Percentiles rank a stretch among this genome's conserved stretches.
Conservation (phyloP, 1,140 invertebrate genomes). For the Leptinotarsa undecemlineata region DNA sequence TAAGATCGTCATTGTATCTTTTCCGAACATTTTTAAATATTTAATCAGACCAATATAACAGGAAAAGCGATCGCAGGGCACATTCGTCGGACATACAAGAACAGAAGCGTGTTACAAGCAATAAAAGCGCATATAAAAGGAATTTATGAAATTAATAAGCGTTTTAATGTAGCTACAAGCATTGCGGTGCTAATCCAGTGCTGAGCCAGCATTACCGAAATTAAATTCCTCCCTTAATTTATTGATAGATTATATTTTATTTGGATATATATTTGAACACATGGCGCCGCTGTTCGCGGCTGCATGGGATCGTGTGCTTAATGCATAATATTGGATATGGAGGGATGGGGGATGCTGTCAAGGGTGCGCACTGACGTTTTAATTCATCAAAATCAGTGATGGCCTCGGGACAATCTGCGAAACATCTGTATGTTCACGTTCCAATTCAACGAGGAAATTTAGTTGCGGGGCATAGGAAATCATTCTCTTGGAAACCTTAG, state of each 20-base stretch:
- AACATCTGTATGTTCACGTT: no score
- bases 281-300: constrained; percentile 39
- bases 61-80: neutral
- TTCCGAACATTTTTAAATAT: no score
- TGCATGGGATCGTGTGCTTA: constrained; percentile 4
- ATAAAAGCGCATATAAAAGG: constrained; percentile 43
- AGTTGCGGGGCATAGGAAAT: no score
- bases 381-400: constrained; percentile 1
- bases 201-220: constrained; percentile 50
- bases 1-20: no score
- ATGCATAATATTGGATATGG: constrained; percentile 15
- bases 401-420: neutral
- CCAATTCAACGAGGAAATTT: no score
- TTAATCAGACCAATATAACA: no score
- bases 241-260: constrained; percentile 51
- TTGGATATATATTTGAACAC: constrained; percentile 47
- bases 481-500: no score
- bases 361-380: constrained; percentile 1
- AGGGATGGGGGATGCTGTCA: constrained; percentile 7
- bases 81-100: constrained; percentile 7
- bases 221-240: constrained; percentile 51
- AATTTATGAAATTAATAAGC: constrained; percentile 53
- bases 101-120: constrained; percentile 34
- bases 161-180: constrained; percentile 43
- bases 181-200: constrained; percentile 46